Evolutionary conservation across 2,888 invertebrate genomes (phyloP).

Genomic region (Megamerina dolium): DNA sequence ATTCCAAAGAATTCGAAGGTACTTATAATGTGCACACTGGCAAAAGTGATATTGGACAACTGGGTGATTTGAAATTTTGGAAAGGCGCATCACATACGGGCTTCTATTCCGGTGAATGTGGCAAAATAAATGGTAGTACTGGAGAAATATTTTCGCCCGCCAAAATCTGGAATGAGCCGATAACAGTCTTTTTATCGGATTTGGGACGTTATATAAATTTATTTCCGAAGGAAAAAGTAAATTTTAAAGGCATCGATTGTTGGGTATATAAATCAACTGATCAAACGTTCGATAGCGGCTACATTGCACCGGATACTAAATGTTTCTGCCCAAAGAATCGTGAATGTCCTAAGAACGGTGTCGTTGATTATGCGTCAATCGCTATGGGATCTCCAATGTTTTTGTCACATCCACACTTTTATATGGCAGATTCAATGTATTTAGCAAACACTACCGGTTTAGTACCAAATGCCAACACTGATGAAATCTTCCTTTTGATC

Average conservation of each 20-base stretch:
- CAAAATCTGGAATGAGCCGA: slow-evolving; percentile 49
- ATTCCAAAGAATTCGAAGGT: slow-evolving; percentile 66
- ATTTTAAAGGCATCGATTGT: slow-evolving; percentile 30
- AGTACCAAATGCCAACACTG: slow-evolving; percentile 56
- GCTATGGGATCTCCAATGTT: slow-evolving; percentile 73
- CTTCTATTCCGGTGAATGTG: slow-evolving; percentile 59
- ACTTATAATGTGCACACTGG: slow-evolving; percentile 72
- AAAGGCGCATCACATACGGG: slow-evolving; percentile 55
- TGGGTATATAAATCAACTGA: slow-evolving; percentile 52
- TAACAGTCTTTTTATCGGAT: slow-evolving; percentile 67
- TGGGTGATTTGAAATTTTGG: slow-evolving; percentile 68
- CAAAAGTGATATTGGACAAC: slow-evolving; percentile 54
- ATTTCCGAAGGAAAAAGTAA: slow-evolving; percentile 26
- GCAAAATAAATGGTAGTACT: slow-evolving; percentile 62
- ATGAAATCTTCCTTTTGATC: slow-evolving; percentile 62
- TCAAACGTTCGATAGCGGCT: slow-evolving; percentile 66
- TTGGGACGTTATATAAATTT: slow-evolving; percentile 63
- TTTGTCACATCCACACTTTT: slow-evolving; percentile 75
- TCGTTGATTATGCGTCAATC: slow-evolving; percentile 64
- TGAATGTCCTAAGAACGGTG: slow-evolving; percentile 54
- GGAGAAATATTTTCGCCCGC: slow-evolving; percentile 75
- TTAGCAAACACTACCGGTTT: slow-evolving; percentile 60
- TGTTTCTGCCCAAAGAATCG: slow-evolving; percentile 59
- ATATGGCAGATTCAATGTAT: slow-evolving; percentile 63
- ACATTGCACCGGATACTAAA: slow-evolving; percentile 53